Conservation (phyloP, 1,140 invertebrate species). For the Papilio aristodemus region DNA sequence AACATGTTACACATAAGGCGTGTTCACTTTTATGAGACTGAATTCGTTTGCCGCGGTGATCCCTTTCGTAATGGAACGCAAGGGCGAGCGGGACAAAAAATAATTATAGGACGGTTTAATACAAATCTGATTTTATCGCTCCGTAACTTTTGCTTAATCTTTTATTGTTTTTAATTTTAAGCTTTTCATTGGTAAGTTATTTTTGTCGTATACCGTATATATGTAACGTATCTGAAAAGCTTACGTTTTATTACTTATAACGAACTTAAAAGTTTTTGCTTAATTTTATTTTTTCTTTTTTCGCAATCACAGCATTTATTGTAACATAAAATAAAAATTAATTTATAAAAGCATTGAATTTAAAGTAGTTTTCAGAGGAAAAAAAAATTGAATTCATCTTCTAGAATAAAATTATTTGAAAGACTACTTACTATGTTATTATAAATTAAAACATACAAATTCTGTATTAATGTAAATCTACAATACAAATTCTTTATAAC, state of each 20-base stretch:
- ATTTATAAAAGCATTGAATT: not conserved
- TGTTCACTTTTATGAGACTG: conserved; percentile 56
- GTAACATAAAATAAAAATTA: not conserved
- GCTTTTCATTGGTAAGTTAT: not conserved
- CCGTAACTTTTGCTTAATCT: conserved; percentile 26
- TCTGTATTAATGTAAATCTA: not conserved
- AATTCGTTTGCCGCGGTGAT: conserved; percentile 45
- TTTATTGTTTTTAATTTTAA: conserved; percentile 26
- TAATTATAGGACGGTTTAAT: conserved; percentile 59
- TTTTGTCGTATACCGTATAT: not conserved
- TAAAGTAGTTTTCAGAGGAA: not conserved
- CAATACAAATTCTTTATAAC: not conserved
- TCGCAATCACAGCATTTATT: not conserved
- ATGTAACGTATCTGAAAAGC: not conserved
- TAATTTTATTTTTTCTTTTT: not conserved
- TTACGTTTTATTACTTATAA: no score
- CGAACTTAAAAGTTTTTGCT: not conserved
- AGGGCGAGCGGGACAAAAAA: conserved; percentile 59
- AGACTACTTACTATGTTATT: not conserved
- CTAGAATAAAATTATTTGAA: not conserved
- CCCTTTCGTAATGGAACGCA: conserved; percentile 59
- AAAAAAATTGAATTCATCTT: not conserved
- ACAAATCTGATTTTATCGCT: conserved; percentile 57
- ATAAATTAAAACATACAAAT: not conserved
- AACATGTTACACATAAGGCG: conserved; percentile 49